Evolutionary conservation across 2,888 invertebrate species (phyloP).

Genomic region (Epsilonema sp.): DNA sequence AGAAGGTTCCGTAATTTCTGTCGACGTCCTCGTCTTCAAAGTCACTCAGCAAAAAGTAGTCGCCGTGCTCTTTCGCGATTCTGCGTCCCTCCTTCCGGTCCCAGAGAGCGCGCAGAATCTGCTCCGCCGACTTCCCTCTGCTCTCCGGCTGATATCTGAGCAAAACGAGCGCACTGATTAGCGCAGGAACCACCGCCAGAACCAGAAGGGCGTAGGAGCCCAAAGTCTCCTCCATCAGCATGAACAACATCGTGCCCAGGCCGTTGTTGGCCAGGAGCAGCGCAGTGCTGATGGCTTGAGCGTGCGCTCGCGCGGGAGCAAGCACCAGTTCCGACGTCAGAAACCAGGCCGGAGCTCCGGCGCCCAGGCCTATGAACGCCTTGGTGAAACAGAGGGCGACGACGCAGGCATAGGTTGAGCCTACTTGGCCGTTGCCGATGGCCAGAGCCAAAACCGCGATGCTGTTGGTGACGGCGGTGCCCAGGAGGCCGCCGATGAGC

Average conservation of each 20-base stretch:
- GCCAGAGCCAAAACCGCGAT: slow-evolving; percentile 1
- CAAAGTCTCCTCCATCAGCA: slow-evolving; percentile 15
- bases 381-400: slow-evolving; percentile 3
- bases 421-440: too few species aligned
- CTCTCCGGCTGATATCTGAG: slow-evolving; percentile 23
- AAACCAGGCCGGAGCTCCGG: slow-evolving; percentile 26
- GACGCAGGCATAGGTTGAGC: too few species aligned
- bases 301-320: slow-evolving; percentile 10
- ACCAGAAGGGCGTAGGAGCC: slow-evolving; percentile 16
- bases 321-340: slow-evolving; percentile 23
- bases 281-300: slow-evolving; percentile 21
- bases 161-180: slow-evolving; percentile 17
- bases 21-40: too few species aligned
- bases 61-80: too few species aligned
- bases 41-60: too few species aligned
- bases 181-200: slow-evolving; percentile 18
- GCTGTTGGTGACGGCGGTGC: slow-evolving; percentile 17
- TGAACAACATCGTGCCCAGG: slow-evolving; percentile 19
- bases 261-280: slow-evolving; percentile 15
- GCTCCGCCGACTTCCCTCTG: neutral
- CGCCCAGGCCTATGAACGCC: slow-evolving; percentile 18
- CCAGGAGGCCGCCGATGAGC: slow-evolving; percentile 15
- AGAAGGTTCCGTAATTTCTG: too few species aligned
- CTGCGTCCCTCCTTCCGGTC: too few species aligned
- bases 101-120: too few species aligned